These are phyloP conservation scores for Teleiodes luculella DNA, from an alignment of 2,888 invertebrate species.

Conservation along the genomic window DNA sequence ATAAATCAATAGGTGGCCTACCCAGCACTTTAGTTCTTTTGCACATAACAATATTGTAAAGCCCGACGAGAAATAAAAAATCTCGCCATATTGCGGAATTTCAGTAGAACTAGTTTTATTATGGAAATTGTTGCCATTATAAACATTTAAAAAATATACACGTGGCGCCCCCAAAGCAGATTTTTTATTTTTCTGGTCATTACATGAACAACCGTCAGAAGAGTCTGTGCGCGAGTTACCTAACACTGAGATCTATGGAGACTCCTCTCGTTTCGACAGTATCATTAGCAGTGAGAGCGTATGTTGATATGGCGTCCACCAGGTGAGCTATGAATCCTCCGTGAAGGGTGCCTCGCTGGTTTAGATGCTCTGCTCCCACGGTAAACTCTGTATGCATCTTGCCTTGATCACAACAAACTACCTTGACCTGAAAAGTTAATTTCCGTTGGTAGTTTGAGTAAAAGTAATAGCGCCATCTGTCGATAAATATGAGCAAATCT, in stretches of 20 bases:
- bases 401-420: constrained; percentile 81
- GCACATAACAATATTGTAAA: no score
- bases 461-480: no score
- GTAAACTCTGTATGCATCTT: constrained; percentile 86
- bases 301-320: constrained; percentile 84
- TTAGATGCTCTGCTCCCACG: constrained; percentile 86
- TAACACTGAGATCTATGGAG: constrained; percentile 89
- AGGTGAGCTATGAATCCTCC: constrained; percentile 92
- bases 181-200: no score
- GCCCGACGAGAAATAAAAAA: background rate
- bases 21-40: background rate
- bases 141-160: no score
- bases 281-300: constrained; percentile 85
- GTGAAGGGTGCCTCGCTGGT: constrained; percentile 86
- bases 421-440: constrained; percentile 48
- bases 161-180: no score
- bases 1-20: background rate
- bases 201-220: no score
- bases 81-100: no score
- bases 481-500: background rate
- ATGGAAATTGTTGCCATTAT: no score
- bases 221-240: constrained; percentile 65
- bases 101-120: no score
- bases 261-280: constrained; percentile 83
- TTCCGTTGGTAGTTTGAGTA: no score